phyloP scores from a whole-genome alignment of 2,113 vertebrate species.

The Oryzias javanicus region DNA sequence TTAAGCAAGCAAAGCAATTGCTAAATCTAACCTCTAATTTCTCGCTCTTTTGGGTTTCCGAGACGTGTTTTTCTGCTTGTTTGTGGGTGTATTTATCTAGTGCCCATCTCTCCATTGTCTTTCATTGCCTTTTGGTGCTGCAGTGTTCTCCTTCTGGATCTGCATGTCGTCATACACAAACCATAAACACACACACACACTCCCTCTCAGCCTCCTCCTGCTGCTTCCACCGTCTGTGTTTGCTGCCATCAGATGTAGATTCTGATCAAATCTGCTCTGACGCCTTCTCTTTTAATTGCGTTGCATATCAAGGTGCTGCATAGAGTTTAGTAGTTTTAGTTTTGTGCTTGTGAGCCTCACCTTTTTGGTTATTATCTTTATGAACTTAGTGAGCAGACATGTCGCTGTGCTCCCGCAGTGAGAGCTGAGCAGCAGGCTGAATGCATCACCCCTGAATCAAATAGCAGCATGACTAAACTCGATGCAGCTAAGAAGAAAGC shows the following conservation, averaged over 20 bases:
- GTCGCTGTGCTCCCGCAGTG: slow-evolving; percentile 28
- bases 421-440: slow-evolving; percentile 35
- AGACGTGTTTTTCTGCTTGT: slow-evolving; percentile 67
- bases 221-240: slow-evolving; percentile 72
- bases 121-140: slow-evolving; percentile 58
- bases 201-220: slow-evolving; percentile 31
- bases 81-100: slow-evolving; percentile 65
- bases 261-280: slow-evolving; percentile 70
- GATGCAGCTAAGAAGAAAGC: slow-evolving; percentile 18
- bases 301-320: slow-evolving; percentile 7
- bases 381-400: slow-evolving; percentile 48
- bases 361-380: slow-evolving; percentile 56
- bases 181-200: slow-evolving; percentile 29
- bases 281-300: slow-evolving; percentile 32
- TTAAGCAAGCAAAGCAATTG: slow-evolving; percentile 52
- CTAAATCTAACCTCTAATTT: slow-evolving; percentile 40
- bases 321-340: not conserved
- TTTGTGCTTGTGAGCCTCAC: slow-evolving; percentile 26
- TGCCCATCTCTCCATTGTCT: slow-evolving; percentile 41
- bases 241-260: slow-evolving; percentile 66
- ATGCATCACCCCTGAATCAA: slow-evolving; percentile 39
- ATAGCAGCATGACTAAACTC: slow-evolving; percentile 30
- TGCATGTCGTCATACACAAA: slow-evolving; percentile 42
- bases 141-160: slow-evolving; percentile 70
- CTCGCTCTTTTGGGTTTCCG: slow-evolving; percentile 26